A percentile compares a stretch with the other conserved stretches of the same genome.
phyloP scores from a whole-genome alignment of 2,888 invertebrate species.

The Athripsodes cinereus region DNA sequence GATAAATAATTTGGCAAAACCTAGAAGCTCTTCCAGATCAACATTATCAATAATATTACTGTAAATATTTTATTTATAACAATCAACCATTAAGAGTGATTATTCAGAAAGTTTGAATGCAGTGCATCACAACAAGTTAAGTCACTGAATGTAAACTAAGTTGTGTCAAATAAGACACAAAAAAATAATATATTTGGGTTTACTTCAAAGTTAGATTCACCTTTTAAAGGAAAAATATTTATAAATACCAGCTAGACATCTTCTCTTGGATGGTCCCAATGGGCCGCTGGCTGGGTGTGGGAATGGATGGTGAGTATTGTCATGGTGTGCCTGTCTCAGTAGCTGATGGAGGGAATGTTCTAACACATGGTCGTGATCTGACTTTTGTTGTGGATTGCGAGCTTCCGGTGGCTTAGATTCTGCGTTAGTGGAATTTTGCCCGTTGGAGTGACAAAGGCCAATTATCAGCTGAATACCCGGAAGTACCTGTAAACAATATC shows the following conservation, averaged over 20 bases:
- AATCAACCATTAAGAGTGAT: too few relatives aligned
- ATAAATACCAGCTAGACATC: constrained; percentile 71
- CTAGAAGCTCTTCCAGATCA: too few relatives aligned
- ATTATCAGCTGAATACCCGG: constrained; percentile 92
- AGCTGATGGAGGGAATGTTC: constrained; percentile 95
- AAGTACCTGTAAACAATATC: constrained; percentile 55
- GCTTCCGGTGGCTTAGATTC: constrained; percentile 43
- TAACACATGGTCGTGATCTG: constrained; percentile 92
- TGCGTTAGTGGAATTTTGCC: constrained; percentile 41
- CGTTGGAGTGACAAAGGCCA: constrained; percentile 78
- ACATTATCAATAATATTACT: too few relatives aligned
- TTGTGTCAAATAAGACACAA: too few relatives aligned
- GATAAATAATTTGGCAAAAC: too few relatives aligned
- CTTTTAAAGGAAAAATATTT: constrained; percentile 4
- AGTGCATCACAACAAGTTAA: too few relatives aligned
- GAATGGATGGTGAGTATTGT: constrained; percentile 88
- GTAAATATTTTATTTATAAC: too few relatives aligned
- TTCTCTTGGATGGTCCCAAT: constrained; percentile 84
- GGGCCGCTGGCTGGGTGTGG: constrained; percentile 94
- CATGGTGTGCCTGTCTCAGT: constrained; percentile 84
- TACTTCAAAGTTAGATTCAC: too few relatives aligned
- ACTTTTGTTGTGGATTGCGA: constrained; percentile 37
- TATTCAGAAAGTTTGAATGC: too few relatives aligned
- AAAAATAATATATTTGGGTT: too few relatives aligned
- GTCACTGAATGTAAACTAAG: too few relatives aligned